Percentiles rank a stretch among this genome's conserved stretches.
These are phyloP conservation scores for Myxocyprinus asiaticus DNA, from an alignment of 2,113 vertebrate species.

Conservation along the genomic window DNA sequence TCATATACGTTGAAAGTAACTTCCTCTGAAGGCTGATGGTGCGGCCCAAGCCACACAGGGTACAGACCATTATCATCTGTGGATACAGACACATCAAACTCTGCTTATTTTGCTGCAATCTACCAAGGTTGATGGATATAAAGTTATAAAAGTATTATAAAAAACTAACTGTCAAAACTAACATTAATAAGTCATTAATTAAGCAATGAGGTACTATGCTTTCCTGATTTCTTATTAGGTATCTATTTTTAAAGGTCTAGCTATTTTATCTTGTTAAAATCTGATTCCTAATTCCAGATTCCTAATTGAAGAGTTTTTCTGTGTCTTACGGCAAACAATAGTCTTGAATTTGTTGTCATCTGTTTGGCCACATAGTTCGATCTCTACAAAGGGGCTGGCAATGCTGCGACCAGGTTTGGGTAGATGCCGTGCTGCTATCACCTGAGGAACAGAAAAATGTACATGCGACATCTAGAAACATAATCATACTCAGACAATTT, in stretches of 20 bases:
- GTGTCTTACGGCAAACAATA: constrained; percentile 74
- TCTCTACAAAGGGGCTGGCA: constrained; percentile 91
- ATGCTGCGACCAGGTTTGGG: constrained; percentile 91
- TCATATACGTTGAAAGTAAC: constrained; percentile 86
- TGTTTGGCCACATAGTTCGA: constrained; percentile 89
- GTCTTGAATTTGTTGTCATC: constrained; percentile 93
- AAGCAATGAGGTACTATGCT: no score
- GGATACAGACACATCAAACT: constrained; percentile 24
- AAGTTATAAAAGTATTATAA: not conserved
- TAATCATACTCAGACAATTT: no score
- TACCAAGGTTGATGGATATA: not conserved
- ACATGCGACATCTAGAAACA: no score
- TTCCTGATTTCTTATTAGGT: no score
- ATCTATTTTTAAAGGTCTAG: not conserved
- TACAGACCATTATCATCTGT: constrained; percentile 95
- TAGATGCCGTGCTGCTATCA: constrained; percentile 92
- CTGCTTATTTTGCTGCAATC: not conserved
- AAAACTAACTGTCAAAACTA: not conserved
- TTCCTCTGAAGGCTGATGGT: constrained; percentile 69
- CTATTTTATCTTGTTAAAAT: not conserved
- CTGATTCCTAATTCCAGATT: not conserved
- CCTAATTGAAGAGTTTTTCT: no score
- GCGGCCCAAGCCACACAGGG: constrained; percentile 83
- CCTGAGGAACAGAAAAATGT: constrained; percentile 67
- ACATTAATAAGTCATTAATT: no score